These are phyloP conservation scores for Eupithecia subumbrata DNA, from an alignment of 2,888 invertebrate species.

Conservation along the genomic window DNA sequence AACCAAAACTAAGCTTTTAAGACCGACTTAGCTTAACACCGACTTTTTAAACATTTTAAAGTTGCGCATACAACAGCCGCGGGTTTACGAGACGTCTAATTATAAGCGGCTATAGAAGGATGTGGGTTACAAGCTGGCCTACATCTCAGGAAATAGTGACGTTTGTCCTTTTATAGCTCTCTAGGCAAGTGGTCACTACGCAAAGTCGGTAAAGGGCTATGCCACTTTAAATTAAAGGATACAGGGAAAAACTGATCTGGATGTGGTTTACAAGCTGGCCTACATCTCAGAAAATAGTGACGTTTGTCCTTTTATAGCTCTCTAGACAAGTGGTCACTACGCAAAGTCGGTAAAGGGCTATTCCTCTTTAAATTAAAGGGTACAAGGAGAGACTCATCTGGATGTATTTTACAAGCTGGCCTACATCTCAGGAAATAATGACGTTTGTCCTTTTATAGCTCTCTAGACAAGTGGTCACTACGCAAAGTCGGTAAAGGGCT, in stretches of 20 bases:
- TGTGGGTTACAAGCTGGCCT: conserved; percentile 50
- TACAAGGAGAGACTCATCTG: too few species aligned
- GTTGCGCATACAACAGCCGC: conserved; percentile 34
- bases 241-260: too few species aligned
- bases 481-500: not conserved
- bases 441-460: conserved; percentile 6
- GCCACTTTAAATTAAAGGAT: not conserved
- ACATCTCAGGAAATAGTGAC: conserved; percentile 47
- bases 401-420: conserved; percentile 50
- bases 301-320: conserved; percentile 3
- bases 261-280: conserved; percentile 50
- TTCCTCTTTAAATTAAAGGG: not conserved
- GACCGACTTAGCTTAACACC: not conserved
- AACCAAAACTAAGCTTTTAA: not conserved
- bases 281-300: conserved; percentile 47
- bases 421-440: conserved; percentile 48
- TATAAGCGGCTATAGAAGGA: conserved; percentile 42
- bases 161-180: conserved; percentile 8
- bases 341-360: not conserved
- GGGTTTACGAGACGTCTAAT: conserved; percentile 44
- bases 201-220: not conserved
- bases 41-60: conserved; percentile 30
- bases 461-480: conserved; percentile 12
- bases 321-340: conserved; percentile 11
- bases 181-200: conserved; percentile 13